Evolutionary conservation across 2,888 invertebrate species (phyloP).

Genomic region (Sphaerophoria rueppellii): DNA sequence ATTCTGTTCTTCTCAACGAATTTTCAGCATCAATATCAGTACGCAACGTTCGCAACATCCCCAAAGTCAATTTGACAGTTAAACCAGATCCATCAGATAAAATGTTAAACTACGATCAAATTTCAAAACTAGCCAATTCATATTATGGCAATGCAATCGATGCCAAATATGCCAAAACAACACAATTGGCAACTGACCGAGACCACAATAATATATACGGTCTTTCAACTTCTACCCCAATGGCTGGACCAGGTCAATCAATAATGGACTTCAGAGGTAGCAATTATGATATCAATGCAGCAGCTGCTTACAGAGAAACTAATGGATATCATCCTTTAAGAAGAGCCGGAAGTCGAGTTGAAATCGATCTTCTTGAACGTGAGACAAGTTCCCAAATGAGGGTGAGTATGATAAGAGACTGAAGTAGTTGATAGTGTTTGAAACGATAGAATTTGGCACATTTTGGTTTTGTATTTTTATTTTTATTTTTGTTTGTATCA

Average conservation of each 20-base stretch:
- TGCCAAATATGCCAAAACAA: constrained; percentile 81
- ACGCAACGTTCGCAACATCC: constrained; percentile 81
- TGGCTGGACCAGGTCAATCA: neutral
- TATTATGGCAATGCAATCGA: constrained; percentile 79
- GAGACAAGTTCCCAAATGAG: constrained; percentile 81
- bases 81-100: constrained; percentile 81
- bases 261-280: constrained; percentile 62
- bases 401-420: constrained; percentile 76
- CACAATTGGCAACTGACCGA: constrained; percentile 76
- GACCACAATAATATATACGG: constrained; percentile 59
- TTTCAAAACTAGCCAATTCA: constrained; percentile 79
- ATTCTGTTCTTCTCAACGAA: constrained; percentile 28
- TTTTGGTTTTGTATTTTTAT: constrained; percentile 56
- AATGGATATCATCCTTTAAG: constrained; percentile 78
- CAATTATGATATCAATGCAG: constrained; percentile 68
- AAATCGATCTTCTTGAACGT: constrained; percentile 81
- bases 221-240: constrained; percentile 62
- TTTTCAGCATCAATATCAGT: constrained; percentile 89
- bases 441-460: constrained; percentile 37
- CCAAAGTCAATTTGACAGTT: constrained; percentile 81
- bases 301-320: constrained; percentile 61
- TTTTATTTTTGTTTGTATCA: constrained; percentile 57
- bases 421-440: neutral
- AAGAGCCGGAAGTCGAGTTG: constrained; percentile 80
- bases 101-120: constrained; percentile 78